Percentiles rank a stretch among this genome's conserved stretches.
These are phyloP conservation scores for Ammodytes marinus DNA, from an alignment of 2,113 vertebrate species.

Conservation along the genomic window DNA sequence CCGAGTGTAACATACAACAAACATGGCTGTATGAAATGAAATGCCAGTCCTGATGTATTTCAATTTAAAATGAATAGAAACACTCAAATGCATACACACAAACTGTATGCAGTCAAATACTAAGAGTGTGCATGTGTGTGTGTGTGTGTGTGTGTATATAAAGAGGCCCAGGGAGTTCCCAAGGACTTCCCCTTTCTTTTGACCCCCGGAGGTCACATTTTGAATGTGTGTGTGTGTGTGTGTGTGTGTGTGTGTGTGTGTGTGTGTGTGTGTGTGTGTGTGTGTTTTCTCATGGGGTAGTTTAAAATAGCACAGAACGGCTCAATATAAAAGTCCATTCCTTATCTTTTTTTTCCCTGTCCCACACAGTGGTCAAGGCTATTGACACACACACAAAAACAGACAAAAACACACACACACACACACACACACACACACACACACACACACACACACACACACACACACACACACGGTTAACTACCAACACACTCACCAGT, in stretches of 20 bases:
- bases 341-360: constrained; percentile 3
- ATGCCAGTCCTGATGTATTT: neutral
- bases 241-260: neutral
- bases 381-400: neutral
- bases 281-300: constrained; percentile 5
- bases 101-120: neutral
- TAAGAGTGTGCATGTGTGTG: neutral
- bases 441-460: constrained; percentile 42
- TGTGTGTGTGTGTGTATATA: neutral
- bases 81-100: neutral
- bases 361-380: neutral
- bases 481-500: constrained; percentile 87
- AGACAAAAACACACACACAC: constrained; percentile 37
- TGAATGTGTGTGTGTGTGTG: neutral
- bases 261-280: constrained; percentile 6
- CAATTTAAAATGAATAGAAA: neutral
- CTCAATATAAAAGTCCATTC: constrained; percentile 27
- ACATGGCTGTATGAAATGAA: neutral
- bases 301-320: constrained; percentile 1
- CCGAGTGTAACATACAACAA: neutral
- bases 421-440: constrained; percentile 42
- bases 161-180: constrained; percentile 40
- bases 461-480: constrained; percentile 9
- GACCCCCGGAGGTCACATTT: constrained; percentile 25
- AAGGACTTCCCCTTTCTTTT: constrained; percentile 51